These are phyloP conservation scores for Aythya baeri DNA, from an alignment of 2,113 vertebrate genomes.

Conservation along the genomic window DNA sequence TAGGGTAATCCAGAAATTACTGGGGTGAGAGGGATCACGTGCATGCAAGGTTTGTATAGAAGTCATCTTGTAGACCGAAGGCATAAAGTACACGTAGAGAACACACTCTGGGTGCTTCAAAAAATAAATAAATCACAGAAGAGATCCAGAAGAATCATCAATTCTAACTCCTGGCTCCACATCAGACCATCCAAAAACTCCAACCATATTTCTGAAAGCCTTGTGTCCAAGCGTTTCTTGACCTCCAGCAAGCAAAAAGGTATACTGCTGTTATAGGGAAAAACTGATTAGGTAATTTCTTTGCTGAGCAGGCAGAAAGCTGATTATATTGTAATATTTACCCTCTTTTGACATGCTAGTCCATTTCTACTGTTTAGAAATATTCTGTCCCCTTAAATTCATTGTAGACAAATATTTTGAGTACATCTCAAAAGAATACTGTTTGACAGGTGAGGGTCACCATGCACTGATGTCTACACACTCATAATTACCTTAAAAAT, in stretches of 20 bases:
- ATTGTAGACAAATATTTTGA: neutral
- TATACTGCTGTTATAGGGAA: neutral
- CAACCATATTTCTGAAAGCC: no score
- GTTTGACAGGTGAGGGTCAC: neutral
- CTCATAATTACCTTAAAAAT: neutral
- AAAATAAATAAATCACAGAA: neutral
- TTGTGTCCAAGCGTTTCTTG: no score
- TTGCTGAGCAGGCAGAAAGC: neutral
- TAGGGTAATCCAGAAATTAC: neutral
- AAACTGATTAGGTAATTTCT: neutral
- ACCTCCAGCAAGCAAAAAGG: neutral
- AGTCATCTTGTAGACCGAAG: neutral
- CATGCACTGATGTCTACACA: neutral
- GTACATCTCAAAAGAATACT: neutral
- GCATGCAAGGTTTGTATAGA: neutral
- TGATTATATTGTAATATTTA: neutral
- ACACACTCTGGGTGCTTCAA: neutral
- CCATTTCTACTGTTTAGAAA: neutral
- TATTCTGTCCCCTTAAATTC: neutral
- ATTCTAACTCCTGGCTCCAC: no score
- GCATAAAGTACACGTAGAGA: neutral
- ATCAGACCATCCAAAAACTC: no score
- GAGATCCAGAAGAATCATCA: no score
- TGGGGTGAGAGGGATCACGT: accelerated
- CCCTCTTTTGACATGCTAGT: neutral